phyloP scores from a whole-genome alignment of 2,113 vertebrate species.

The Poeciliopsis occidentalis region DNA sequence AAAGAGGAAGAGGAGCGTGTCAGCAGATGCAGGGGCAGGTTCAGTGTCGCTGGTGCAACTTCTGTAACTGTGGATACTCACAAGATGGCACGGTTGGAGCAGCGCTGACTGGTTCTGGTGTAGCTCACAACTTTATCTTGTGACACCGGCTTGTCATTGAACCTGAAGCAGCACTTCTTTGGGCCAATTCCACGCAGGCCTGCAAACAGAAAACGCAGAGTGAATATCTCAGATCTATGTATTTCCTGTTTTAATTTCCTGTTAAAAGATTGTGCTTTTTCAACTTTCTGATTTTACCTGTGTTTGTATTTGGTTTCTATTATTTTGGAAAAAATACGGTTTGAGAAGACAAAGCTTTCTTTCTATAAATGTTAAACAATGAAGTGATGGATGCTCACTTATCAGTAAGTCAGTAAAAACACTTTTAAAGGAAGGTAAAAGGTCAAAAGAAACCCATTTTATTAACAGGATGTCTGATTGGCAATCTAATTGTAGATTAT shows the following conservation, averaged over 20 bases:
- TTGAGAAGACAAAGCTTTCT: not conserved
- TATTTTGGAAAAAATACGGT: not conserved
- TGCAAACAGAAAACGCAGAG: conserved; percentile 23
- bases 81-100: conserved; percentile 65
- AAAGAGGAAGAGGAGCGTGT: conserved; percentile 2
- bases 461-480: not conserved
- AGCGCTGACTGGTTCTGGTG: conserved; percentile 72
- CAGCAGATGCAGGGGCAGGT: not conserved
- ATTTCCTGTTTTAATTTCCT: conserved; percentile 20
- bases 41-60: not conserved
- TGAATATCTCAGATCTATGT: not conserved
- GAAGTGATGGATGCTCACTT: too few relatives aligned
- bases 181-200: conserved; percentile 64
- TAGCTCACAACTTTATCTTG: conserved; percentile 40
- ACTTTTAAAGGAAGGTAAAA: not conserved
- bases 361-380: too few relatives aligned
- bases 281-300: not conserved
- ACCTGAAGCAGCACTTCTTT: conserved; percentile 72
- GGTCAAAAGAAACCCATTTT: too few relatives aligned
- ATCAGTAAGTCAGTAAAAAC: too few relatives aligned
- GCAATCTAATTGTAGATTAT: too few relatives aligned
- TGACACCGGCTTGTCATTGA: conserved; percentile 17
- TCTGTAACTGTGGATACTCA: conserved; percentile 52
- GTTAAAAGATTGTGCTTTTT: not conserved
- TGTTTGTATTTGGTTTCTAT: not conserved